Conservation (phyloP, 2,797 vertebrate genomes). For the Neomorphus geoffroyi region DNA sequence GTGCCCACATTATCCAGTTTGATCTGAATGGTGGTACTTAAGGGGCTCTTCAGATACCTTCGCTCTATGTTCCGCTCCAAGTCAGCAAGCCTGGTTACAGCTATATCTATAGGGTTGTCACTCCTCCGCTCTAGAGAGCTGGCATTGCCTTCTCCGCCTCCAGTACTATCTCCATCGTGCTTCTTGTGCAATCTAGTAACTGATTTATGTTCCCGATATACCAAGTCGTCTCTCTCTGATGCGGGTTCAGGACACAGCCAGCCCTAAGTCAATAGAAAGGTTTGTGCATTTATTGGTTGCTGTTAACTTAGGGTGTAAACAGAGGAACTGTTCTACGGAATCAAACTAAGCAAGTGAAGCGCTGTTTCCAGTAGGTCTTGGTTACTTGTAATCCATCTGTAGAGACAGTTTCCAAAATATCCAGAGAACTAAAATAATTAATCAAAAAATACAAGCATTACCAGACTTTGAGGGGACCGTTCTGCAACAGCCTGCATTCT, state of each 20-base stretch:
- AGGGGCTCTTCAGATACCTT: conserved; percentile 99
- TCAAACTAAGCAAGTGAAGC: conserved; percentile 62
- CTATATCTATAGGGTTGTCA: conserved; percentile 99
- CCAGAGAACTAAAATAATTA: conserved; percentile 64
- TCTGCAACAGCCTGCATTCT: background rate
- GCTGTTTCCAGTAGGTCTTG: conserved; percentile 57
- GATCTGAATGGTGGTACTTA: conserved; percentile 99
- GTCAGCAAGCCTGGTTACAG: conserved; percentile 98
- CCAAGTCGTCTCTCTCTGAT: conserved; percentile 97
- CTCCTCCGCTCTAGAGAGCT: conserved; percentile 87
- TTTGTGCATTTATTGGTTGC: conserved; percentile 68
- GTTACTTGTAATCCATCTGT: conserved; percentile 63
- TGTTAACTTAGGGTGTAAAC: conserved; percentile 12
- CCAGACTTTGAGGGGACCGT: conserved; percentile 1
- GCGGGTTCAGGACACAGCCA: conserved; percentile 95
- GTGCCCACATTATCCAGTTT: conserved; percentile 99
- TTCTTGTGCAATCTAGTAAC: conserved; percentile 80
- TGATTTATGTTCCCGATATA: conserved; percentile 97
- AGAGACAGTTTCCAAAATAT: conserved; percentile 65
- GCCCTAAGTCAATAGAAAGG: conserved; percentile 86
- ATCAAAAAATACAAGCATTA: conserved; percentile 43
- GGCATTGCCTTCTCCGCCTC: conserved; percentile 83
- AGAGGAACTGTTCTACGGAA: conserved; percentile 57
- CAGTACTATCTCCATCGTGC: conserved; percentile 82
- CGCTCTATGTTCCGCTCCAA: conserved; percentile 99